Evolutionary conservation across 2,797 vertebrate species (phyloP).

Genomic region (Enteromius radiatus): DNA sequence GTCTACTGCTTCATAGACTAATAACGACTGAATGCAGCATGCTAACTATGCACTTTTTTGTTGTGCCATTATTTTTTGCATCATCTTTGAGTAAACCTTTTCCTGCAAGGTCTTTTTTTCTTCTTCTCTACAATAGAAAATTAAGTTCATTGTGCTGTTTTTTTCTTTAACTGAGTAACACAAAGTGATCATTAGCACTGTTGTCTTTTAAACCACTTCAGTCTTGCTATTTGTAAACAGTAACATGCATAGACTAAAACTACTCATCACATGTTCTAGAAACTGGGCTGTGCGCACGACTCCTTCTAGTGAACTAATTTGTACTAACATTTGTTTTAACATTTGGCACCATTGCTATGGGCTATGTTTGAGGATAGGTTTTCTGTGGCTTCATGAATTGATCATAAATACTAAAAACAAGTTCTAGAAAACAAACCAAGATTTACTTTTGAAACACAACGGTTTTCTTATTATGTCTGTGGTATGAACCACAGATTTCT

Average conservation of each 20-base stretch:
- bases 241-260: constrained; percentile 48
- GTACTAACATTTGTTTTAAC: constrained; percentile 21
- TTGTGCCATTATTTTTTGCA: constrained; percentile 17
- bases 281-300: background rate
- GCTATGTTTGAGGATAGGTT: background rate
- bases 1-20: constrained; percentile 31
- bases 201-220: constrained; percentile 9
- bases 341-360: constrained; percentile 13
- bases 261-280: constrained; percentile 16
- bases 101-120: constrained; percentile 40
- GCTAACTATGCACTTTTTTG: constrained; percentile 39
- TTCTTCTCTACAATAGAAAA: constrained; percentile 25
- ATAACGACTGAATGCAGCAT: constrained; percentile 48
- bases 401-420: constrained; percentile 40
- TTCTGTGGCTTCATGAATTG: constrained; percentile 10
- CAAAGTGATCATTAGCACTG: background rate
- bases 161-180: constrained; percentile 28
- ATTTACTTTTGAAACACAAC: constrained; percentile 31
- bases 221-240: constrained; percentile 6
- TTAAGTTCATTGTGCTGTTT: constrained; percentile 21
- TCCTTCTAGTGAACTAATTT: background rate
- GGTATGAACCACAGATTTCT: constrained; percentile 14
- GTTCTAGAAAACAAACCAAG: constrained; percentile 9
- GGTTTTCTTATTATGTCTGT: constrained; percentile 15
- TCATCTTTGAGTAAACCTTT: constrained; percentile 32